Evolutionary conservation across 2,888 invertebrate species (phyloP), one percentile per base, ranked within the genome.

Genomic region (Pseudococcus viburni): DNA sequence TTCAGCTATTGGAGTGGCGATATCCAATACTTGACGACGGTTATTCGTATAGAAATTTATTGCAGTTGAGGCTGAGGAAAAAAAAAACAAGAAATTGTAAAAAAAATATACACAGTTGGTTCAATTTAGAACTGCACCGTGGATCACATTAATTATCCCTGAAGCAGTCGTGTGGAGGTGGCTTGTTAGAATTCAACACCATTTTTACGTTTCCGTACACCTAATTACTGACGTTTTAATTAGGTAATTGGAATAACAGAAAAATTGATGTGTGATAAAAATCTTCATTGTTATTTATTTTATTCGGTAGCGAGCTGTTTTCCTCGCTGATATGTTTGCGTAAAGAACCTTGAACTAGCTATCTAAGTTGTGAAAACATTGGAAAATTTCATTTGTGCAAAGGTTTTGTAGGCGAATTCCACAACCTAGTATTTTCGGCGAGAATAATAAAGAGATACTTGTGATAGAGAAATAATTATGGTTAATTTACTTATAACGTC

Each of bases 11-110:
- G 95, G 95, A 91, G 93, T 94, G 64, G 95, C 92, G 84, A 95
- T 94, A 90, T 95, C 95, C 91, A 95, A 91, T 5, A 95, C 94
- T 11, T 94, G 92, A 86, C 93, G 92, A 0, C 95, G 94, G 90
- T 95, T 95, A 89, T 94, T 93, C 90, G 95, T 95, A 93, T 94
- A 95, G 92, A 95, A 95, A 7, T 93, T 92, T 0, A 93, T 93
- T n/a, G 95, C 95, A 51, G 95, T 93, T 88, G 94, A 92, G 84
- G 95, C 95, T 95, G 92, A 1, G 12, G 11, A 51, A 42, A 42
- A 42, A 42, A 42, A 6, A 39, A 39, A 39, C 6, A 39, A 39
- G 4, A 6, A 39, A 39, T 39, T 6, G 39, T 39, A 39, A 39
- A 6, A 55, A 55, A 17, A 17, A 15, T 55, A 9, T 12, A 12